Evolutionary conservation across 1,140 invertebrate genomes (phyloP).

Genomic region (Doryteuthis pealeii): DNA sequence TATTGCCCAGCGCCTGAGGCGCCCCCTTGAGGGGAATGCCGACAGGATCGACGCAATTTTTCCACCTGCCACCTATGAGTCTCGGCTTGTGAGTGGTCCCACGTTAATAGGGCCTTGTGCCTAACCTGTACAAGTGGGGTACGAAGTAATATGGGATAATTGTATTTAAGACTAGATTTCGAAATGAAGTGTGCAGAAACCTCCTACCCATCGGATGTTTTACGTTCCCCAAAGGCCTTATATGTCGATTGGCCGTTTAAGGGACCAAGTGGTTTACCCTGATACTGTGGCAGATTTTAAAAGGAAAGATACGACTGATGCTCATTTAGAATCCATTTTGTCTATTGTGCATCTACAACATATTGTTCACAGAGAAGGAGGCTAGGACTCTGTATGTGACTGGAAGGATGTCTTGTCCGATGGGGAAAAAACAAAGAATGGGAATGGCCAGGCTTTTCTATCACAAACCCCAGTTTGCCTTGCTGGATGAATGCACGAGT

Average conservation of each 20-base stretch:
- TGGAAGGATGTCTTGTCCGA: conserved; percentile 61
- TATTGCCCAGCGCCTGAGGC: no score
- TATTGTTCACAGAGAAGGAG: conserved; percentile 57
- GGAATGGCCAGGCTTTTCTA: conserved; percentile 60
- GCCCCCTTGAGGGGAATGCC: no score
- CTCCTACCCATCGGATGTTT: conserved; percentile 55
- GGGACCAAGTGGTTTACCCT: conserved; percentile 61
- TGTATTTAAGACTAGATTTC: no score
- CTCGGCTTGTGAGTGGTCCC: no score
- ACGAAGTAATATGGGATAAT: no score
- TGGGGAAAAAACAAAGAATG: conserved; percentile 60
- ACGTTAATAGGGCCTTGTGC: no score
- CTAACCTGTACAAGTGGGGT: no score
- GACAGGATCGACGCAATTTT: no score
- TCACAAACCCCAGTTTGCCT: conserved; percentile 64
- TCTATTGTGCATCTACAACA: conserved; percentile 54
- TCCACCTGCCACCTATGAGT: no score
- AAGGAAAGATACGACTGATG: conserved; percentile 45
- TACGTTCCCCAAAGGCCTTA: conserved; percentile 64
- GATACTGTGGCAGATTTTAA: conserved; percentile 54
- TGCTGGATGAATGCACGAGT: conserved; percentile 60
- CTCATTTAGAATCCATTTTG: conserved; percentile 52
- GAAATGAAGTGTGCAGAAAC: conserved; percentile 54
- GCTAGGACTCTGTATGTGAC: conserved; percentile 75
- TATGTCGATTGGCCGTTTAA: conserved; percentile 55